Conservation (phyloP, 2,113 vertebrate genomes). For the Mobula hypostoma region DNA sequence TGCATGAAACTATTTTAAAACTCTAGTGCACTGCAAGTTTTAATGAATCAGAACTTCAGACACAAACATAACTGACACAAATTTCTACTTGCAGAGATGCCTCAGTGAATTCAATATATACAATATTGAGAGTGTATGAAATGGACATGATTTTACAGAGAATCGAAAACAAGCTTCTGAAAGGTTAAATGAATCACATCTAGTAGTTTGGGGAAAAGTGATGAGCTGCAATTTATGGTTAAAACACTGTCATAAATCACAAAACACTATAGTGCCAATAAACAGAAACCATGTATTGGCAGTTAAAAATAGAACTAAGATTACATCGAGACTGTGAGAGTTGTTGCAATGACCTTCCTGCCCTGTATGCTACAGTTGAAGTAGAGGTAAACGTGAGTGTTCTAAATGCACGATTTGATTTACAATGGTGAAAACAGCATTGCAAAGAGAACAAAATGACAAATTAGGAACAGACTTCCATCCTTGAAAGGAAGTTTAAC, state of each 20-base stretch:
- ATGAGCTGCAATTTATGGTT: neutral
- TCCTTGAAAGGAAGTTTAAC: neutral
- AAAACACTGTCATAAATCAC: neutral
- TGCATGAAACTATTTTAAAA: no score
- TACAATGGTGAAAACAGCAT: neutral
- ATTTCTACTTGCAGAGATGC: neutral
- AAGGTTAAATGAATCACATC: constrained; percentile 9
- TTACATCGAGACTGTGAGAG: neutral
- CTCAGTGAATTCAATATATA: neutral
- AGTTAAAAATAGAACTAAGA: constrained; percentile 17
- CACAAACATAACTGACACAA: neutral
- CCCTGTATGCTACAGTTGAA: constrained; percentile 11
- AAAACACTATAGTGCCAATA: constrained; percentile 12
- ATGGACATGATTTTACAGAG: neutral
- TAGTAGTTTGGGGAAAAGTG: neutral
- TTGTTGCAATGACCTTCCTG: neutral
- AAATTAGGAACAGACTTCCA: neutral
- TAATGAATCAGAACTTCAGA: neutral
- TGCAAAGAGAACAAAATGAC: neutral
- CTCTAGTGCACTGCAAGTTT: neutral
- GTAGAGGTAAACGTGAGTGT: neutral
- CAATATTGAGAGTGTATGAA: neutral
- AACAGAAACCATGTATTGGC: neutral
- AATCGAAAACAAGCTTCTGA: neutral
- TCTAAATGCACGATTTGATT: neutral